A percentile compares a stretch with the other conserved stretches of the same genome.
Evolutionary conservation across 2,888 invertebrate genomes (phyloP).

Genomic region (Baccha elongata): DNA sequence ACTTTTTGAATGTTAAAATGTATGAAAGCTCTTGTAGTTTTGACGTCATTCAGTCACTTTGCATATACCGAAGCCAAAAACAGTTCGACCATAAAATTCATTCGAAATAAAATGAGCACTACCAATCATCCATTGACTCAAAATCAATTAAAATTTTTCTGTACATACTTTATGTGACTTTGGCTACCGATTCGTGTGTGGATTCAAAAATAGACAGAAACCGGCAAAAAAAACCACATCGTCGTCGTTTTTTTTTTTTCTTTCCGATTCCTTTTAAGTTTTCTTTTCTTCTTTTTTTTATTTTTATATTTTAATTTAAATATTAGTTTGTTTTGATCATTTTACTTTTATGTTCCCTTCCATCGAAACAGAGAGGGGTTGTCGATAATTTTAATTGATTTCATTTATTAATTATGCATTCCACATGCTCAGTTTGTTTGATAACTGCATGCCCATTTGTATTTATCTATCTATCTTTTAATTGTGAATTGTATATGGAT

Average conservation of each 20-base stretch:
- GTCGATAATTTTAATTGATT: conserved; percentile 68
- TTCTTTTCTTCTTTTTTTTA: conserved; percentile 4
- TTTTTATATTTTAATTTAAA: conserved; percentile 7
- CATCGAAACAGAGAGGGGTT: conserved; percentile 18
- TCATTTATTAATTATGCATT: conserved; percentile 71
- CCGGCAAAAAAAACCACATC: conserved; percentile 64
- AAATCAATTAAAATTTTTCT: conserved; percentile 63
- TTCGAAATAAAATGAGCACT: conserved; percentile 26
- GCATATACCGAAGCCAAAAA: conserved; percentile 40
- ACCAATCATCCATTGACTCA: conserved; percentile 21
- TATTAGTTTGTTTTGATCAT: conserved; percentile 34
- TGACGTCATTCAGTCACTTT: conserved; percentile 49
- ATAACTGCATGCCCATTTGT: background rate
- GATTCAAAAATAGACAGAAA: conserved; percentile 49
- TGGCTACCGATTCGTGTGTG: conserved; percentile 17
- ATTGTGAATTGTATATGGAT: background rate
- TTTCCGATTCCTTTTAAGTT: conserved; percentile 63
- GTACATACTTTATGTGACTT: conserved; percentile 64
- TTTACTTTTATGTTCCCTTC: conserved; percentile 64
- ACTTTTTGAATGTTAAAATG: no score
- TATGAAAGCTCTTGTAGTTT: conserved; percentile 11
- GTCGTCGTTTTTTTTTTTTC: conserved; percentile 55
- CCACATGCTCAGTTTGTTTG: conserved; percentile 61
- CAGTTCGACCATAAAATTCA: conserved; percentile 25
- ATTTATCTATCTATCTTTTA: background rate